Evolutionary conservation across 1,140 invertebrate species (phyloP).

Genomic region (Drosophila trapezifrons): DNA sequence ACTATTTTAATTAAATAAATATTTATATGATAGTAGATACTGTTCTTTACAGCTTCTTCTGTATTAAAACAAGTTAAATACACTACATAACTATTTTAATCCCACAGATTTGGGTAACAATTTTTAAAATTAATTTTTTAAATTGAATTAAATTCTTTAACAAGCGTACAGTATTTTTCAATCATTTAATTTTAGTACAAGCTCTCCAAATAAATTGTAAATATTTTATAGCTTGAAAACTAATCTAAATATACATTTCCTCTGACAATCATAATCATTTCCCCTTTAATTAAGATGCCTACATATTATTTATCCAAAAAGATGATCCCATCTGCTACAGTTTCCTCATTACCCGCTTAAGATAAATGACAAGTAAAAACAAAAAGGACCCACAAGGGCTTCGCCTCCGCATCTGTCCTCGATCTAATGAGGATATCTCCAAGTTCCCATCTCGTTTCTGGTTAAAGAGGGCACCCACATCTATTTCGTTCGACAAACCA

Average conservation of each 20-base stretch:
- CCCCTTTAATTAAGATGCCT: not conserved
- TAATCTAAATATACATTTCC: not conserved
- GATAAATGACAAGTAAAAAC: constrained; percentile 24
- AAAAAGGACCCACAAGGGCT: constrained; percentile 21
- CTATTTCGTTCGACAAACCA: constrained; percentile 36
- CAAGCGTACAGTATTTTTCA: too few relatives aligned
- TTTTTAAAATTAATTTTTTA: too few relatives aligned
- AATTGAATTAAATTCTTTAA: too few relatives aligned
- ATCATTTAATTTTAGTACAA: not conserved
- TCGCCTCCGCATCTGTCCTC: constrained; percentile 44
- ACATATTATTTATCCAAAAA: not conserved
- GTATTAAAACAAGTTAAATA: too few relatives aligned
- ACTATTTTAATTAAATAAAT: too few relatives aligned
- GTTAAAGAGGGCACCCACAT: constrained; percentile 63
- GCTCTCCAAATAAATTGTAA: not conserved
- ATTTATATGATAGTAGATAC: too few relatives aligned
- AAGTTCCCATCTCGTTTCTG: constrained; percentile 34
- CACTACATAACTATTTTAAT: too few relatives aligned
- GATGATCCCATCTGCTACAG: not conserved
- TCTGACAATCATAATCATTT: not conserved
- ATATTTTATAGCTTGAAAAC: too few relatives aligned
- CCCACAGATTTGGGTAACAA: too few relatives aligned
- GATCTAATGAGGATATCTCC: constrained; percentile 30
- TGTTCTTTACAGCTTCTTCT: too few relatives aligned
- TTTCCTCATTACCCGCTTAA: constrained; percentile 5